Base-by-base conservation (phyloP, 2,888 invertebrate genomes). In the Dryomyza anilis region DNA sequence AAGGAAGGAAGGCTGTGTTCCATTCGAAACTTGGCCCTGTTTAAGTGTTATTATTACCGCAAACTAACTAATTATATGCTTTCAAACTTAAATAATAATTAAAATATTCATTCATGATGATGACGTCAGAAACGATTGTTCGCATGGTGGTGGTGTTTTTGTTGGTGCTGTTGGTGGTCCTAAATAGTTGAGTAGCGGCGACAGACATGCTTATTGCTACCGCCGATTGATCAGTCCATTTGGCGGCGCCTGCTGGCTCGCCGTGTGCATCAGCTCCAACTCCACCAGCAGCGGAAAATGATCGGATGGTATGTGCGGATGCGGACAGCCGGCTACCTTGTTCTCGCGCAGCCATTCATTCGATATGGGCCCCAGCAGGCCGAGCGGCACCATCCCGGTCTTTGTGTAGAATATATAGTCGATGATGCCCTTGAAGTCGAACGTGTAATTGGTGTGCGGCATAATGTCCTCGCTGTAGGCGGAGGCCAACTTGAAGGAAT, bases 391-490 rank as follows among this genome's bases (percentile, higher is more conserved):
- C 93, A 99, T 95, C 80, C 94, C 93, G 82, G 94, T 93, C 82
- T 95, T 94, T 72, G 97, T 95, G 84, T 95, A 97, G 87, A 99
- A 98, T 84, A 99, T 97, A 88, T 99, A 99, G 86, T 99, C 99
- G 81, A 99, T 99, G 83, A 98, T 96, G 75, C 98, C 99, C 85
- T 98, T 97, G 86, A 99, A 99, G 85, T 99, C 98, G 85, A 95
- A 96, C 79, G 99, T 99, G 84, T 96, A 98, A 85, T 99, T 99
- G 70, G 98, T 98, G 83, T 94, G 96, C 70, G 96, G 95, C 94
- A 99, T 97, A 77, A 96, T 93, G 79, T 95, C 93, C 81, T 94
- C 93, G 82, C 93, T 93, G 85, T 98, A 98, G 64, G 98, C 97
- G 69, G 95, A 95, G 67, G 95, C 93, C 73, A 99, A 88, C 80